Conservation (phyloP, 1,140 invertebrate species). For the Sycobia sp. region DNA sequence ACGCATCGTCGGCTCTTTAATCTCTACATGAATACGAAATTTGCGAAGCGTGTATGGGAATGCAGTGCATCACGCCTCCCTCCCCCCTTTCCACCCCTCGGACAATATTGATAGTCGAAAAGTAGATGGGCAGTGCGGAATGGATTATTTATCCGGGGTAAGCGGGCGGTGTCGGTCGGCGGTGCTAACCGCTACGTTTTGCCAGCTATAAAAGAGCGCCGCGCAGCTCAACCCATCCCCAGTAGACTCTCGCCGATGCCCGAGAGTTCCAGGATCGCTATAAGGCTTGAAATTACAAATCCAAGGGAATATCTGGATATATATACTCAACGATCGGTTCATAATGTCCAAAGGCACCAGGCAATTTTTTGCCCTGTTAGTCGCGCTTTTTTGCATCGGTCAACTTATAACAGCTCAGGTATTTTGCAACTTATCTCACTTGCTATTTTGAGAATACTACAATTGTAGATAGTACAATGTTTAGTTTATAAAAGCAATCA, state of each 20-base stretch:
- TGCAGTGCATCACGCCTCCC: background rate
- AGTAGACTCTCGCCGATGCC: conserved; percentile 3
- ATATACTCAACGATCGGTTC: background rate
- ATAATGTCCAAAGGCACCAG: background rate
- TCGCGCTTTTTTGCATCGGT: background rate
- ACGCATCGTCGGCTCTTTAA: conserved; percentile 14
- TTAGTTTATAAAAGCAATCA: too few relatives aligned
- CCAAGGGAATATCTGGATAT: background rate
- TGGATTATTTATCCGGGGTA: background rate
- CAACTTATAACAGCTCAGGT: conserved; percentile 11
- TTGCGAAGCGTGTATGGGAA: background rate
- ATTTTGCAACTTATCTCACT: background rate
- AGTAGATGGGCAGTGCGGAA: background rate
- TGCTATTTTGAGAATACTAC: too few relatives aligned
- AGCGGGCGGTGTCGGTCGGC: background rate
- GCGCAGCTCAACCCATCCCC: background rate
- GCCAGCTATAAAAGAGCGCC: conserved; percentile 18
- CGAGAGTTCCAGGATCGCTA: background rate
- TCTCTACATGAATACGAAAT: background rate
- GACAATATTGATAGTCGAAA: conserved; percentile 15
- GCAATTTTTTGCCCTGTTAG: background rate
- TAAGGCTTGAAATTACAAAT: too few relatives aligned
- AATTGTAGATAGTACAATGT: too few relatives aligned
- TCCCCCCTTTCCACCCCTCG: too few relatives aligned
- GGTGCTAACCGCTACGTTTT: background rate